Evolutionary conservation across 1,140 invertebrate species (phyloP), one percentile per base, ranked within the genome.

Genomic region (Lordiphosa collinella): DNA sequence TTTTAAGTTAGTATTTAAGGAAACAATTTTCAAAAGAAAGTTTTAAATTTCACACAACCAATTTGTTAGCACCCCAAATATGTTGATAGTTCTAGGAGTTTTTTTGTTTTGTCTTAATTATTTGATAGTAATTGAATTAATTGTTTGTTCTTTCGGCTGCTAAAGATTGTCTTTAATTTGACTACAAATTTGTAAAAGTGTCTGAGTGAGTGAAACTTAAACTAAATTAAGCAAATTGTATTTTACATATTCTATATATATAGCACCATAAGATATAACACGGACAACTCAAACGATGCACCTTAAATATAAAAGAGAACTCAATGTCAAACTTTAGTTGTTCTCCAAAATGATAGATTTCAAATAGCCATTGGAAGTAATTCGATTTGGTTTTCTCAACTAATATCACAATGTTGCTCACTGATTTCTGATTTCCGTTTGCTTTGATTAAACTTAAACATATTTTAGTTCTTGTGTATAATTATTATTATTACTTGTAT

Each of bases 331-430:
- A 7, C 1, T 25, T 6, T 25, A 1, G 22, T 25, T 7, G 1
- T 5, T 25, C 5, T 44, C 37, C 22, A 36, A 79, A 80, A 79
- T 71, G 37, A 84, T 72, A 72, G 56, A 50, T n/a, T 67, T 4
- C 35, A 84, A 82, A 37, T 76, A 82, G 76, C 76, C 52, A 34
- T 67, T 76, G 76, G 76, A 82, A 82, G 76, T 82, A 80, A 82
- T 68, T 72, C 38, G 76, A 84, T 82, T 82, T 82, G 71, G 76
- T 78, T 49, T 49, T 84, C 60, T 84, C 78, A 84, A 84, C 78
- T 84, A 84, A 84, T 84, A 84, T 84, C 78, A 84, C 78, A 84
- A 84, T 84, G 63, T 84, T 84, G 79, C 73, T 84, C 78, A 67
- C 73, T 84, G 78, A 84, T 84, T 12, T 55, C 41, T 53, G 29